These are phyloP conservation scores for Nomada lathburiana DNA, from an alignment of 2,888 invertebrate species.

Conservation along the genomic window DNA sequence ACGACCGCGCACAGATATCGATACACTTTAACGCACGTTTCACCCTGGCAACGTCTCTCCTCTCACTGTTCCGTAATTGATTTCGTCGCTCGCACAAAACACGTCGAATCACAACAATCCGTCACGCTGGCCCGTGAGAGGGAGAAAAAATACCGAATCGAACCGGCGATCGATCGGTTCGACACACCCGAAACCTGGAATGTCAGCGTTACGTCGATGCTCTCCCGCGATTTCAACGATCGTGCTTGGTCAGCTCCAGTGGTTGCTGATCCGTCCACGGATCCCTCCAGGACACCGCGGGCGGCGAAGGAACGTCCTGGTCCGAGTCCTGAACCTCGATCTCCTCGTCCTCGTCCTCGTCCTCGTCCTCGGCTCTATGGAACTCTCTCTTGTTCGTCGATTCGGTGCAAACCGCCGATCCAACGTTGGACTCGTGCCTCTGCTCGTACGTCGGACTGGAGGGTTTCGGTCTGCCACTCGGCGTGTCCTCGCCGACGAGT, in stretches of 20 bases:
- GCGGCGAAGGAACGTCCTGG: slow-evolving; percentile 86
- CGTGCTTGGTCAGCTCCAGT: slow-evolving; percentile 90
- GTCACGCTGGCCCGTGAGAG: neutral
- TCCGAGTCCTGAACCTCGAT: slow-evolving; percentile 94
- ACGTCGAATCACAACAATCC: neutral
- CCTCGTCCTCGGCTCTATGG: slow-evolving; percentile 69
- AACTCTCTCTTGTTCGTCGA: slow-evolving; percentile 52
- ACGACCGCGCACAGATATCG: neutral
- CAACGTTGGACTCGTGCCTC: slow-evolving; percentile 74
- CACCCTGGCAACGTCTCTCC: neutral
- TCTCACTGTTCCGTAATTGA: neutral
- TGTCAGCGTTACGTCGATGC: neutral
- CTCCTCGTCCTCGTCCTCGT: slow-evolving; percentile 90
- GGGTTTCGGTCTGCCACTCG: slow-evolving; percentile 59
- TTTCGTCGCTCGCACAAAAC: neutral
- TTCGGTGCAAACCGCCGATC: slow-evolving; percentile 22
- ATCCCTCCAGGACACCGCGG: slow-evolving; percentile 81
- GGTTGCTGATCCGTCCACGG: slow-evolving; percentile 86
- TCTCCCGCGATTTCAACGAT: slow-evolving; percentile 85
- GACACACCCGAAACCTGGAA: no score
- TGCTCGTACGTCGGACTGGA: slow-evolving; percentile 68
- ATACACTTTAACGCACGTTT: neutral
- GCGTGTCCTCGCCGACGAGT: slow-evolving; percentile 78
- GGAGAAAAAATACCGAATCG: neutral
- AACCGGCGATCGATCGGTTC: no score